Evolutionary conservation across 2,797 vertebrate species (phyloP).

Genomic region (Parauchenoglanis punctatus): DNA sequence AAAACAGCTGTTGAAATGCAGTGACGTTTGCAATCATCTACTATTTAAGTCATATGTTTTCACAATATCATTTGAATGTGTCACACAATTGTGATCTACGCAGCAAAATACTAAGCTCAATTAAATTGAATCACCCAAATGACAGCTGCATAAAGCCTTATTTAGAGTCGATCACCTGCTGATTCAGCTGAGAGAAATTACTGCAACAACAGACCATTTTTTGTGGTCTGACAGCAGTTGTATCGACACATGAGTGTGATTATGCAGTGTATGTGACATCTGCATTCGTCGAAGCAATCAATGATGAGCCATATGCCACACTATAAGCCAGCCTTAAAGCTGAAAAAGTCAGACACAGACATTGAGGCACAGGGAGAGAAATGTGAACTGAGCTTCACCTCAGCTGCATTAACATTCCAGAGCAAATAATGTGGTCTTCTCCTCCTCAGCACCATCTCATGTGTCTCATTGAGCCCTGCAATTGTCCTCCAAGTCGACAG

Average conservation of each 20-base stretch:
- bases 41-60: constrained; percentile 6
- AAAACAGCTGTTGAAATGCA: neutral
- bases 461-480: neutral
- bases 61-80: neutral
- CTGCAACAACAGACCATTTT: constrained; percentile 9
- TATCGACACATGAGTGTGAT: neutral
- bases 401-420: constrained; percentile 57
- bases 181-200: constrained; percentile 28
- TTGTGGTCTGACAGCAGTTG: neutral
- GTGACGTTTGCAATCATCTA: neutral
- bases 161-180: neutral
- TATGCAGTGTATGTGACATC: neutral
- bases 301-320: neutral
- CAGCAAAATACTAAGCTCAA: neutral
- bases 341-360: constrained; percentile 1
- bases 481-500: neutral
- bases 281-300: neutral
- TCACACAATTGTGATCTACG: neutral
- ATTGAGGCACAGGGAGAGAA: neutral
- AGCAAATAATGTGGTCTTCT: constrained; percentile 29
- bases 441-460: neutral
- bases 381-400: constrained; percentile 57
- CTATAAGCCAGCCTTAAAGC: neutral
- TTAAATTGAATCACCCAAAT: neutral
- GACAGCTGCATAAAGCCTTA: neutral